phyloP scores from a whole-genome alignment of 2,113 vertebrate species.

The Myotis yumanensis region DNA sequence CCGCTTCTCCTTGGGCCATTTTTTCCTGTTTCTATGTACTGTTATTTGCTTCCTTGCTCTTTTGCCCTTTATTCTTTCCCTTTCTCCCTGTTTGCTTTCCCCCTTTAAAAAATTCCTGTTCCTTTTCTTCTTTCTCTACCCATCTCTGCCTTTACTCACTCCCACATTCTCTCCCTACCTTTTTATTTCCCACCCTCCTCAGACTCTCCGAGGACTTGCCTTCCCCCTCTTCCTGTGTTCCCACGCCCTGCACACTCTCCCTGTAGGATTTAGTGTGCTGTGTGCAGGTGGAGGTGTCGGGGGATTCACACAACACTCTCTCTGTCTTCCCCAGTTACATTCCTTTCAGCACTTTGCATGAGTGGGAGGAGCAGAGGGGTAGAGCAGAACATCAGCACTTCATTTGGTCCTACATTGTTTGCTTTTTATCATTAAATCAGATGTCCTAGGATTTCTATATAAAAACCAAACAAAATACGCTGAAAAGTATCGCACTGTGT shows the following conservation, averaged over 20 bases:
- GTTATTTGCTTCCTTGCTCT: neutral
- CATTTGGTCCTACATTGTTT: constrained; percentile 29
- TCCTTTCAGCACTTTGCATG: neutral
- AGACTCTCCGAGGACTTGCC: neutral
- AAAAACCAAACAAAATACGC: constrained; percentile 27
- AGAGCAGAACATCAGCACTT: neutral
- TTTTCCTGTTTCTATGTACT: neutral
- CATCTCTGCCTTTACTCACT: neutral
- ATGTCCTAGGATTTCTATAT: constrained; percentile 43
- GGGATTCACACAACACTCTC: neutral
- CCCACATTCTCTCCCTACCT: neutral
- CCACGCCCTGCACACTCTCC: neutral
- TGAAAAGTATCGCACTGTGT: neutral
- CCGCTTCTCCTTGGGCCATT: neutral
- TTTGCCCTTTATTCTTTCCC: neutral
- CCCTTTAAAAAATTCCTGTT: neutral
- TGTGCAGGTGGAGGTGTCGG: neutral
- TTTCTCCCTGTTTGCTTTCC: neutral
- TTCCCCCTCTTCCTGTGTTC: neutral
- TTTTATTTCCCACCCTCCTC: neutral
- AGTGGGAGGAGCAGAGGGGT: neutral
- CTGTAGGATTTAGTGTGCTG: neutral
- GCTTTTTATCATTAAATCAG: constrained; percentile 53
- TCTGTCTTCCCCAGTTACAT: neutral
- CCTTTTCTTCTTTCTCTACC: neutral